Conservation (phyloP, 2,797 vertebrate genomes). For the Pyrocephalus nanus region DNA sequence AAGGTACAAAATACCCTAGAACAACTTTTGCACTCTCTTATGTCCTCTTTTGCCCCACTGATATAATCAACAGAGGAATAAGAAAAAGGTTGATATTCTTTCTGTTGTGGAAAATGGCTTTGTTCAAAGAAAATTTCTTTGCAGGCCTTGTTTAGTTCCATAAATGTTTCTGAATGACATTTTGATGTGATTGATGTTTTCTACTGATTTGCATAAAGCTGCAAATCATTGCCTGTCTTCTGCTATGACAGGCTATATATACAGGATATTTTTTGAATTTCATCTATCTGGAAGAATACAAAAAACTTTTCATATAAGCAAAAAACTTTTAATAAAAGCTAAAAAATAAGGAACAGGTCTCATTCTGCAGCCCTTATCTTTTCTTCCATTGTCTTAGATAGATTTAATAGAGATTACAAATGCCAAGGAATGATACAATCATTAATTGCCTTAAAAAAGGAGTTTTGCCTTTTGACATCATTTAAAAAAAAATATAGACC, state of each 20-base stretch:
- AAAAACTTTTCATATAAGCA: not conserved
- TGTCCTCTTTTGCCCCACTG: not conserved
- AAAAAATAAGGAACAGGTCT: not conserved
- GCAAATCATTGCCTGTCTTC: not conserved
- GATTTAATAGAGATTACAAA: not conserved
- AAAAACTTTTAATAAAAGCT: not conserved
- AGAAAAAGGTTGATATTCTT: not conserved
- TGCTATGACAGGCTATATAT: not conserved
- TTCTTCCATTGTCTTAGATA: not conserved
- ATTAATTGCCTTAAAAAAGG: not conserved
- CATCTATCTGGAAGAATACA: not conserved
- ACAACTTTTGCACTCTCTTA: not conserved
- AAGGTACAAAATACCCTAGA: not conserved
- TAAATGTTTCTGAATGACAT: not conserved
- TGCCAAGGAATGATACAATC: not conserved
- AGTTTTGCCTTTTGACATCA: not conserved
- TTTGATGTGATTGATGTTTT: not conserved
- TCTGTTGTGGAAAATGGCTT: not conserved
- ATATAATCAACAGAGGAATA: not conserved
- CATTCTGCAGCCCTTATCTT: not conserved
- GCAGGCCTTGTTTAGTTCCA: not conserved
- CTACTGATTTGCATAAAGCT: not conserved
- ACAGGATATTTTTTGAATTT: not conserved
- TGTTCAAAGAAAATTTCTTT: not conserved
- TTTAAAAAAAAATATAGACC: not conserved